Evolutionary conservation across 1,140 invertebrate species (phyloP), one percentile per base, ranked within the genome.

Genomic region (Triops cancriformis): DNA sequence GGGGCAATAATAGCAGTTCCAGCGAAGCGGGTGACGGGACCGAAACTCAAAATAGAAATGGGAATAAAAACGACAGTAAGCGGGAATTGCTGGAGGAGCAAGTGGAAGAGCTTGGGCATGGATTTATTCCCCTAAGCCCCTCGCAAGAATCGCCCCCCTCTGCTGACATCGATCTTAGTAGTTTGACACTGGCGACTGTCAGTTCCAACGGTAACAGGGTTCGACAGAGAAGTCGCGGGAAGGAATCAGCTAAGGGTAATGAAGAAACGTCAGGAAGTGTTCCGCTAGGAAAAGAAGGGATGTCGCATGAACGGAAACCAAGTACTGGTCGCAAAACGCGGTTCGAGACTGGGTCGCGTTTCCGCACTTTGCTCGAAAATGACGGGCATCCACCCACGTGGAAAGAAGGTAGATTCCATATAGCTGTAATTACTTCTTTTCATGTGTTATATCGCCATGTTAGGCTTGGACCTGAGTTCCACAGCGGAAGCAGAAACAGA

Each of bases 1-100:
- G 92, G 82, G 79, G 77, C 72, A 76, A 77, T 26, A 91, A 90
- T 79, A 93, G 92, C 5, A 80, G 77, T 78, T 79, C 79, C 42
- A 80, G 80, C 23, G 80, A 81, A 31, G 78, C 80, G 14, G 81
- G 81, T 73, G 79, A 80, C 27, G 81, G 79, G 23, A 75, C 83
- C 27, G 80, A 82, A 28, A 64, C 51, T 23, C 51, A 0, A 64
- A 64, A 64, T 23, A 23, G 23, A 64, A 64, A 78, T 9, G 81
- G 79, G 3, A 72, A 73, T 9, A 72, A 72, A 28, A 51, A 42
- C 23, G 74, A 77, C n/a, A 28, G 45, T 28, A 74, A 74, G 72
- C 37, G 43, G 14, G 28, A 72, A 9, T 26, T 12, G 27, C 26
- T 74, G 18, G 45, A 45, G 6, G 77, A 51, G 31, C 18, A 11